Evolutionary conservation across 2,797 vertebrate species (phyloP).

Genomic region (Pipistrellus kuhlii): DNA sequence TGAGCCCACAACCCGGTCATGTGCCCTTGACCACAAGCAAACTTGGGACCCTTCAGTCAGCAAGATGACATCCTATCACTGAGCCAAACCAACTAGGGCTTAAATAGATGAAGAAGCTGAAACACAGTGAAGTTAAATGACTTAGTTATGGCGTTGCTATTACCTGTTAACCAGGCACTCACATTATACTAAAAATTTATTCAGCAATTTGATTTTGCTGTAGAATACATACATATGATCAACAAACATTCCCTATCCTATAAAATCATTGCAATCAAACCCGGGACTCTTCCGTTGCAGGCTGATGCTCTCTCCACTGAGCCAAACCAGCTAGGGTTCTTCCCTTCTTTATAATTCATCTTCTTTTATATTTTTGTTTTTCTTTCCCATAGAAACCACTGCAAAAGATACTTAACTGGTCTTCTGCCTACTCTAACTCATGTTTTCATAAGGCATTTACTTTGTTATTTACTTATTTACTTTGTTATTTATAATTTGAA

Average conservation of each 20-base stretch:
- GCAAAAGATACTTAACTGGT: not conserved
- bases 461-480: too few species aligned
- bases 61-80: too few species aligned
- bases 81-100: not conserved
- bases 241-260: not conserved
- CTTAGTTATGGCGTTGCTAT: not conserved
- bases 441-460: not conserved
- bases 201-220: not conserved
- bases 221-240: not conserved
- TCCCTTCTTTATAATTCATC: not conserved
- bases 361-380: constrained; percentile 26
- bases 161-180: not conserved
- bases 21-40: too few species aligned
- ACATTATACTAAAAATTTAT: constrained; percentile 45
- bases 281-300: too few species aligned
- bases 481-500: not conserved
- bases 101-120: constrained; percentile 19
- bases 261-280: not conserved
- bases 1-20: too few species aligned
- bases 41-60: too few species aligned
- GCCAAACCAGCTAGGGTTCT: not conserved
- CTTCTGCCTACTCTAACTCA: not conserved
- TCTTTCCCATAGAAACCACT: not conserved
- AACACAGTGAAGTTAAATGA: not conserved
- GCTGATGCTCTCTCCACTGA: too few species aligned